Conservation (phyloP, 2,797 vertebrate species). For the Ptychobarbus kaznakovi region DNA sequence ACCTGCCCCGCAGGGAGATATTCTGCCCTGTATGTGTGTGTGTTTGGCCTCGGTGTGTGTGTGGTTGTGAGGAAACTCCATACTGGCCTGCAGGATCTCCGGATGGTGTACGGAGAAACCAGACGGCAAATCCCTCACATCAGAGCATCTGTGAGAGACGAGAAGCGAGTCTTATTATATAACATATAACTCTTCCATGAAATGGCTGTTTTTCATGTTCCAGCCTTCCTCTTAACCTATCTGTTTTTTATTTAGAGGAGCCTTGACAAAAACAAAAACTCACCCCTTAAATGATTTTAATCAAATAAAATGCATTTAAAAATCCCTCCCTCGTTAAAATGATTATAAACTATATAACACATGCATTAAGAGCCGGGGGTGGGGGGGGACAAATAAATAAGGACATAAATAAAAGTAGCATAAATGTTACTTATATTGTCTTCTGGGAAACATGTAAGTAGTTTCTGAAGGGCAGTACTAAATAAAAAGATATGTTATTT, state of each 20-base stretch:
- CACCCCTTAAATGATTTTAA: not conserved
- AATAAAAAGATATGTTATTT: too few relatives aligned
- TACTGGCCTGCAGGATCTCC: slow-evolving; percentile 81
- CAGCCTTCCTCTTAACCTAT: not conserved
- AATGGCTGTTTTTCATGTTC: not conserved
- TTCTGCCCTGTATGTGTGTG: slow-evolving; percentile 68
- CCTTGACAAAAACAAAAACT: too few relatives aligned
- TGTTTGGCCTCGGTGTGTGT: slow-evolving; percentile 72
- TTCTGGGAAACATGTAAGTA: too few relatives aligned
- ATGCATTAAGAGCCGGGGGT: too few relatives aligned
- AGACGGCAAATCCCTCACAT: slow-evolving; percentile 77
- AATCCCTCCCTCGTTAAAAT: not conserved
- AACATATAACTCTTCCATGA: not conserved
- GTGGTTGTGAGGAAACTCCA: slow-evolving; percentile 87
- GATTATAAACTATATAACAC: not conserved
- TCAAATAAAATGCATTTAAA: not conserved
- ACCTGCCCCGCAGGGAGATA: slow-evolving; percentile 92
- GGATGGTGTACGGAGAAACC: slow-evolving; percentile 80
- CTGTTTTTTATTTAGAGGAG: not conserved
- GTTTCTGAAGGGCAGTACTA: too few relatives aligned
- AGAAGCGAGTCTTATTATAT: not conserved
- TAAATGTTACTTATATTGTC: too few relatives aligned
- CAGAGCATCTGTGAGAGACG: slow-evolving; percentile 77
- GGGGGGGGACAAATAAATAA: too few relatives aligned
- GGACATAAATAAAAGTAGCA: too few relatives aligned